These are phyloP conservation scores for Antennarius striatus DNA, from an alignment of 2,113 vertebrate genomes.

Conservation along the genomic window DNA sequence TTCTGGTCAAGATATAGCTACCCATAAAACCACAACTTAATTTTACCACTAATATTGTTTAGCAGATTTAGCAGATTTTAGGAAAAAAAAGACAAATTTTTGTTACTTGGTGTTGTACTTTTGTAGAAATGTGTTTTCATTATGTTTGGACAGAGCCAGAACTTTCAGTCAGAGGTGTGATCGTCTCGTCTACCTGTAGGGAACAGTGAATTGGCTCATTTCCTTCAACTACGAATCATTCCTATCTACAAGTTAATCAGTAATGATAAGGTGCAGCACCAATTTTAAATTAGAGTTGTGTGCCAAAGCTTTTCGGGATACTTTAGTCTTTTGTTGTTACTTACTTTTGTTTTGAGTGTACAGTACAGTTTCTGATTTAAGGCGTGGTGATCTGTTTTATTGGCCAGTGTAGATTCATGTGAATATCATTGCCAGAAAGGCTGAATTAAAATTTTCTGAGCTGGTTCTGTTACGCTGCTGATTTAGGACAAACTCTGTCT, in stretches of 20 bases:
- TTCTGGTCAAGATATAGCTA: not conserved
- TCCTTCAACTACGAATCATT: not conserved
- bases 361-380: slow-evolving; percentile 8
- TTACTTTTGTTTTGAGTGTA: not conserved
- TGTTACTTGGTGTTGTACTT: too few relatives aligned
- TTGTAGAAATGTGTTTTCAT: too few relatives aligned
- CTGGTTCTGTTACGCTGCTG: slow-evolving; percentile 14
- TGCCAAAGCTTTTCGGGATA: not conserved
- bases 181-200: too few relatives aligned
- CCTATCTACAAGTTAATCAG: not conserved
- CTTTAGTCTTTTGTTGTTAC: not conserved
- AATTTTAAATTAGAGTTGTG: not conserved
- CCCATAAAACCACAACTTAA: not conserved
- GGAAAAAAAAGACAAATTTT: too few relatives aligned
- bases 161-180: too few relatives aligned
- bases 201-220: too few relatives aligned
- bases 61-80: not conserved
- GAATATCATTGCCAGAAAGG: slow-evolving; percentile 30
- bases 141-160: too few relatives aligned
- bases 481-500: slow-evolving; percentile 18
- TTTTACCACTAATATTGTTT: not conserved
- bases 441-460: slow-evolving; percentile 23
- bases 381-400: slow-evolving; percentile 4
- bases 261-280: not conserved
- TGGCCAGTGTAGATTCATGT: slow-evolving; percentile 22